phyloP scores from a whole-genome alignment of 2,113 vertebrate species.

The Ellobius talpinus region DNA sequence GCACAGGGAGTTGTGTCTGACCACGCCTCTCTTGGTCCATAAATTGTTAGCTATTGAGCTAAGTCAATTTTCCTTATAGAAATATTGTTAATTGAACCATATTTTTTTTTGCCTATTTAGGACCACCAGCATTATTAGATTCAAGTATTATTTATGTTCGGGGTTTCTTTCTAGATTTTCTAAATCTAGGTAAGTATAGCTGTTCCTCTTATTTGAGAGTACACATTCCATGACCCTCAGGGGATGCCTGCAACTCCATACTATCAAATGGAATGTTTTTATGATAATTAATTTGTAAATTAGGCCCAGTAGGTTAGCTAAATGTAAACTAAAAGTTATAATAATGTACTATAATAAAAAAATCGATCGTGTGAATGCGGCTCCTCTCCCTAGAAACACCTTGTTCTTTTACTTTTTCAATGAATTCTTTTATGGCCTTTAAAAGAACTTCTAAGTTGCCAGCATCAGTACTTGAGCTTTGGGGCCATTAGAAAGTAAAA shows the following conservation, averaged over 20 bases:
- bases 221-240: background rate
- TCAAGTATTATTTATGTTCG: background rate
- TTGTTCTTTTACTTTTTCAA: background rate
- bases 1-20: accelerated
- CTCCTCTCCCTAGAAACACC: background rate
- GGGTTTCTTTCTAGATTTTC: background rate
- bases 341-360: background rate
- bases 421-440: background rate
- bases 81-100: background rate
- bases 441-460: background rate
- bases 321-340: background rate
- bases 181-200: background rate
- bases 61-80: background rate
- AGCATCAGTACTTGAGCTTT: background rate
- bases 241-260: background rate
- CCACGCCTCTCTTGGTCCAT: background rate
- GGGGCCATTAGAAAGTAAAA: background rate
- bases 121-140: background rate
- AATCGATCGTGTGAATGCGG: no score
- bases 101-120: background rate
- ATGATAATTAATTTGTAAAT: background rate
- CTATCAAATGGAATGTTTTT: background rate
- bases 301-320: background rate
- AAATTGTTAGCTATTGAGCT: background rate
- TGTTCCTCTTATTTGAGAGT: no score